These are phyloP conservation scores for Agonopterix arenella DNA, from an alignment of 2,888 invertebrate species.

Conservation along the genomic window DNA sequence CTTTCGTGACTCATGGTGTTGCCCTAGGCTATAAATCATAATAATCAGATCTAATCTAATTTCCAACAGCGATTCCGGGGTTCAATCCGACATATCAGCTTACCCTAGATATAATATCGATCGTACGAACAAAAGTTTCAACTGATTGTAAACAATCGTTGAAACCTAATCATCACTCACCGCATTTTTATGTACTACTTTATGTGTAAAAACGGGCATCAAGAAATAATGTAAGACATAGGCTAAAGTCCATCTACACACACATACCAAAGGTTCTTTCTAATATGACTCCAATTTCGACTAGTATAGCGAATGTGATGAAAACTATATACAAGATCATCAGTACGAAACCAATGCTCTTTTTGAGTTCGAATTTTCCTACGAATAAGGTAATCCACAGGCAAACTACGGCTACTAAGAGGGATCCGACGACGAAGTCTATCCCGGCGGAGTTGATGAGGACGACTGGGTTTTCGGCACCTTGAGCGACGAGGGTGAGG, in stretches of 20 bases:
- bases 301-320: constrained; percentile 85
- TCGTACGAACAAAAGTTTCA: background rate
- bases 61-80: constrained; percentile 1
- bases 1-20: no score
- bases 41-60: constrained; percentile 10
- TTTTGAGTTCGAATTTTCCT: constrained; percentile 84
- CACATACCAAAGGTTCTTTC: constrained; percentile 8
- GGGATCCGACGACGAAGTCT: constrained; percentile 87
- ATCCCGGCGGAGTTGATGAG: constrained; percentile 87
- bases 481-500: constrained; percentile 66
- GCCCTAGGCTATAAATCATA: background rate
- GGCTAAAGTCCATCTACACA: no score
- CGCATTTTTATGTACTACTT: background rate
- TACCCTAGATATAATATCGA: background rate
- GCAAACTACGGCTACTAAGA: constrained; percentile 83
- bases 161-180: background rate
- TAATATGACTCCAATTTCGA: constrained; percentile 85
- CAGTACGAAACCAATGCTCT: constrained; percentile 81
- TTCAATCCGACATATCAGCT: no score
- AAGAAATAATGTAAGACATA: background rate
- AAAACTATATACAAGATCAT: constrained; percentile 81
- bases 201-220: background rate
- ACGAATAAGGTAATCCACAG: constrained; percentile 82
- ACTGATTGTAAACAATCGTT: background rate
- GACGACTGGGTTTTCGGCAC: constrained; percentile 69